These are phyloP conservation scores for Phaethon lepturus DNA, from an alignment of 2,113 vertebrate species.

Conservation along the genomic window DNA sequence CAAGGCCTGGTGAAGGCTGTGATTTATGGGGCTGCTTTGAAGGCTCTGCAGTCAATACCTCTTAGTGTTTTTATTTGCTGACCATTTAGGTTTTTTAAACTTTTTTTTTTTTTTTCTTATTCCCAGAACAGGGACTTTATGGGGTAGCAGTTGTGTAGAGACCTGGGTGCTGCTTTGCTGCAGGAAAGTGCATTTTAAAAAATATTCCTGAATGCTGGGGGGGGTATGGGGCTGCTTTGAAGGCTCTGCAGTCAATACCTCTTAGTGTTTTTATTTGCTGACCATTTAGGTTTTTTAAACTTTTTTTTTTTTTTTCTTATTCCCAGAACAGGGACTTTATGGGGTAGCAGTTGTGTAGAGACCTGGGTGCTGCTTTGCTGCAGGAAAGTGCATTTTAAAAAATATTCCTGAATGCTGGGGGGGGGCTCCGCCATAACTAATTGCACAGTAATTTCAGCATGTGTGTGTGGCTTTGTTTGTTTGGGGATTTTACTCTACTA, in stretches of 20 bases:
- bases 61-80: neutral
- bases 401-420: neutral
- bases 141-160: neutral
- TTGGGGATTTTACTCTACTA: constrained; percentile 26
- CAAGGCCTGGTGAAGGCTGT: constrained; percentile 36
- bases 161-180: neutral
- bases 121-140: neutral
- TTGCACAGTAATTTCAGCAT: constrained; percentile 19
- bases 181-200: neutral
- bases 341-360: neutral
- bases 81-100: neutral
- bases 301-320: neutral
- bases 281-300: neutral
- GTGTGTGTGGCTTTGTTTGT: neutral
- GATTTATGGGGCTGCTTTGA: constrained; percentile 50
- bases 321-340: neutral
- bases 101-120: neutral
- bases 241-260: constrained; percentile 18
- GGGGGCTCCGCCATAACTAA: no score
- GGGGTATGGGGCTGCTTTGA: neutral
- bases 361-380: neutral
- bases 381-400: neutral
- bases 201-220: neutral
- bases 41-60: constrained; percentile 18
- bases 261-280: neutral